phyloP scores from a whole-genome alignment of 2,113 vertebrate genomes.

The Mystacornis crossleyi region DNA sequence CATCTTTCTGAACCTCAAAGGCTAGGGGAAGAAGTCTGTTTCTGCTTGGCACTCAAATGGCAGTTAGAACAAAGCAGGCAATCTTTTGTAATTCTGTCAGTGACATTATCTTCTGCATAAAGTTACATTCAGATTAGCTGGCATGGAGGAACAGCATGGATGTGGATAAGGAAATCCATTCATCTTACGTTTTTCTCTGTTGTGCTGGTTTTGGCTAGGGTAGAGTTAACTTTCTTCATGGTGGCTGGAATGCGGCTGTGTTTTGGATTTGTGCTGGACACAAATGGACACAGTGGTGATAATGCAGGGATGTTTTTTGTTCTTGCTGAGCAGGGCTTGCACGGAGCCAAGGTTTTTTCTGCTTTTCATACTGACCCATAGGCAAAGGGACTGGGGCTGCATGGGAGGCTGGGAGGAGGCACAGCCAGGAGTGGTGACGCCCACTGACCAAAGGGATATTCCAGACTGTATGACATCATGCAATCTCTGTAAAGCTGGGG shows the following conservation, averaged over 20 bases:
- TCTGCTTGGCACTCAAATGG: not conserved
- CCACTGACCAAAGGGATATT: not conserved
- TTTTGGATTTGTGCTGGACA: not conserved
- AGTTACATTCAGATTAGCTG: constrained; percentile 42
- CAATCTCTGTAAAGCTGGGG: not conserved
- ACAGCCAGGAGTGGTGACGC: not conserved
- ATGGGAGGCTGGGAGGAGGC: not conserved
- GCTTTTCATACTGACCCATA: not conserved
- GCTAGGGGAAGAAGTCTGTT: not conserved
- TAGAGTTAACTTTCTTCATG: not conserved
- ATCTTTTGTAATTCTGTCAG: not conserved
- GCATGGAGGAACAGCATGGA: not conserved
- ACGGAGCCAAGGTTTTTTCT: not conserved
- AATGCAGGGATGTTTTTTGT: not conserved
- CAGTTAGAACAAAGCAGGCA: not conserved
- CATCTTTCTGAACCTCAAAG: not conserved
- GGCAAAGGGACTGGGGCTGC: rapidly evolving
- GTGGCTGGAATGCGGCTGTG: not conserved
- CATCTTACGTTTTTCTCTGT: not conserved
- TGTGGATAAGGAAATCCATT: not conserved
- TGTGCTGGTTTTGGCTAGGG: not conserved
- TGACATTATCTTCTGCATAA: not conserved
- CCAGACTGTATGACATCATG: not conserved
- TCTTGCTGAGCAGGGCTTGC: not conserved
- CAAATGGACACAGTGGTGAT: not conserved